Evolutionary conservation across 2,797 vertebrate genomes (phyloP).

Genomic region (Gallinago nigripennis): DNA sequence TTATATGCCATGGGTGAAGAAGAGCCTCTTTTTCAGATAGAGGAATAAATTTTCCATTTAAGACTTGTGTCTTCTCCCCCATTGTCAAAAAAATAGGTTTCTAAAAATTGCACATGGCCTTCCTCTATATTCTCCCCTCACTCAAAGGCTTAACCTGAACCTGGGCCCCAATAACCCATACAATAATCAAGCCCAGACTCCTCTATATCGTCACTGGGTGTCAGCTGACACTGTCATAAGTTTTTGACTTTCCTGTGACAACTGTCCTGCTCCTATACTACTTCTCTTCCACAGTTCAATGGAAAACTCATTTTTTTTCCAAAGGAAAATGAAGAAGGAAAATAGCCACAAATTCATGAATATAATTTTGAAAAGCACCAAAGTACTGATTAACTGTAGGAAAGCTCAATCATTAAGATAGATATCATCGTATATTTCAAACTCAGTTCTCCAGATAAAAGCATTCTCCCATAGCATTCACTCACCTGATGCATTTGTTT

Average conservation of each 20-base stretch:
- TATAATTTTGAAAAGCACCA: neutral
- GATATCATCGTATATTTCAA: neutral
- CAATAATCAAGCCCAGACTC: neutral
- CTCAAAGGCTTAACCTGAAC: neutral
- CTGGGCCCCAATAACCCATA: neutral
- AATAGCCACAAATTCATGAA: neutral
- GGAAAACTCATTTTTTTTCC: neutral
- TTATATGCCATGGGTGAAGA: neutral
- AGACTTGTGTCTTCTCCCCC: neutral
- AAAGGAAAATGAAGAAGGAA: neutral
- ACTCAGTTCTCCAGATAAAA: neutral
- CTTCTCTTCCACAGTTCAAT: neutral
- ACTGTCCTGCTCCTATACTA: neutral
- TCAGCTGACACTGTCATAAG: neutral
- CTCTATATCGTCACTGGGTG: neutral
- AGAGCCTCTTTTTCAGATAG: neutral
- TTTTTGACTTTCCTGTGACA: neutral
- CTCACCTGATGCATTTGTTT: conserved; percentile 63
- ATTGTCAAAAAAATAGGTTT: neutral
- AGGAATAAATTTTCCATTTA: neutral
- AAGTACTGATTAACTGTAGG: neutral
- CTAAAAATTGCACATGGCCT: neutral
- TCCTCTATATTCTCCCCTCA: neutral
- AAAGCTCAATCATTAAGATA: neutral
- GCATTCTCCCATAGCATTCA: neutral